These are phyloP conservation scores for Gobio gobio DNA, from an alignment of 2,113 vertebrate genomes.

Conservation along the genomic window DNA sequence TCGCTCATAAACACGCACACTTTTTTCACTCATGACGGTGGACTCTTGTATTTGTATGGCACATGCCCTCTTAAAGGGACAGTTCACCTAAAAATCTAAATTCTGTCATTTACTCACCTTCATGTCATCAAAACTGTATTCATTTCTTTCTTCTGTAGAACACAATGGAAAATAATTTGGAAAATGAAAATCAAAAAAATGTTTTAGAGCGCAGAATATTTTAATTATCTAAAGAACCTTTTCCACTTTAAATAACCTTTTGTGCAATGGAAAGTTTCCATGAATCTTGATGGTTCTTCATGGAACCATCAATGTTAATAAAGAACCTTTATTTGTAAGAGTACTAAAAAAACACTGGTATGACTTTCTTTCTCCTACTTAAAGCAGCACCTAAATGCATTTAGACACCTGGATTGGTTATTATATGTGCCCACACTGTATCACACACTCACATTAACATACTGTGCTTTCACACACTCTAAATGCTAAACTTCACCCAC, in stretches of 20 bases:
- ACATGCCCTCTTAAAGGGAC: not conserved
- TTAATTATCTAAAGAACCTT: too few species aligned
- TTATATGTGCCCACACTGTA: conserved; percentile 51
- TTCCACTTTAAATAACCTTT: too few species aligned
- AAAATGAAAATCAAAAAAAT: too few species aligned
- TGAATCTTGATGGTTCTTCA: too few species aligned
- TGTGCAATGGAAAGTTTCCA: too few species aligned
- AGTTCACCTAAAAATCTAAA: not conserved
- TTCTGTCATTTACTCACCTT: not conserved
- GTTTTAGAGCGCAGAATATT: too few species aligned
- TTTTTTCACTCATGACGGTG: not conserved
- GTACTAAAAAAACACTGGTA: not conserved
- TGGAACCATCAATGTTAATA: too few species aligned
- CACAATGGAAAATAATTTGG: not conserved
- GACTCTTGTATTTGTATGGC: not conserved
- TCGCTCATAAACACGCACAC: conserved; percentile 52
- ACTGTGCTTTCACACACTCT: conserved; percentile 47
- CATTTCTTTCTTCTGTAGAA: not conserved
- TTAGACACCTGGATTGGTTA: not conserved
- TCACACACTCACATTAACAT: conserved; percentile 49
- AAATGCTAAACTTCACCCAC: conserved; percentile 28
- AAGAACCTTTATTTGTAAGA: too few species aligned
- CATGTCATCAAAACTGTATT: not conserved
- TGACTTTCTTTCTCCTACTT: conserved; percentile 5
- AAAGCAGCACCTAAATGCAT: not conserved